A percentile compares a stretch with the other conserved stretches of the same genome.
These are phyloP conservation scores for Eupelmus urozonus DNA, from an alignment of 2,888 invertebrate genomes.

Conservation along the genomic window DNA sequence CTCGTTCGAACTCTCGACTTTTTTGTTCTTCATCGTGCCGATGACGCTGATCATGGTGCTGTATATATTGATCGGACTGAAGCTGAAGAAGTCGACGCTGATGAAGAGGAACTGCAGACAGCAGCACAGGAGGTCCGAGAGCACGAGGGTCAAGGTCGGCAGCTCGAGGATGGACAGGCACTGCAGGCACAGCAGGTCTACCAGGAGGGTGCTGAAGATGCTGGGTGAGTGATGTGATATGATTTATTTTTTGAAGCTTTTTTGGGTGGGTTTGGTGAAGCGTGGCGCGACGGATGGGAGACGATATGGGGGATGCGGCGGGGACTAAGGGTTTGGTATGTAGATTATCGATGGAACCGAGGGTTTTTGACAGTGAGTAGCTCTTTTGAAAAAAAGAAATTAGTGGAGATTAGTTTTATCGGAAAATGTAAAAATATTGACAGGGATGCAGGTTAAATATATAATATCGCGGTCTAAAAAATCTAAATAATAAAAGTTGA, in stretches of 20 bases:
- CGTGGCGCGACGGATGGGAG: too few species aligned
- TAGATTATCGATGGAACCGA: too few species aligned
- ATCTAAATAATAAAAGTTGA: too few species aligned
- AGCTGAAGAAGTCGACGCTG: constrained; percentile 78
- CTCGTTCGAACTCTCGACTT: constrained; percentile 81
- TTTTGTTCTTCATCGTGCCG: constrained; percentile 82
- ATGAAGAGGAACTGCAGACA: constrained; percentile 73
- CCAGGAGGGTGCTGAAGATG: constrained; percentile 86
- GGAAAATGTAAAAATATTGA: too few species aligned
- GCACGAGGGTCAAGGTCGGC: constrained; percentile 60
- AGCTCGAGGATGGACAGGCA: constrained; percentile 63
- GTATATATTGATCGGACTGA: constrained; percentile 79
- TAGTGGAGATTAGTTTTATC: too few species aligned
- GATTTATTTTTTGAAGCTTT: background rate
- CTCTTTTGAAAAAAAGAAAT: too few species aligned
- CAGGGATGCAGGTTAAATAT: too few species aligned
- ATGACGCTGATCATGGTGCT: constrained; percentile 82
- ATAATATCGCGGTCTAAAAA: too few species aligned
- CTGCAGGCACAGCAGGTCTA: constrained; percentile 79
- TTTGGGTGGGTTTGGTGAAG: background rate
- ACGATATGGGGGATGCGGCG: too few species aligned
- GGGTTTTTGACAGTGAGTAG: too few species aligned
- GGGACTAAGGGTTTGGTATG: too few species aligned
- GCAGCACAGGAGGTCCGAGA: constrained; percentile 44
- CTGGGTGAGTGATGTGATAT: constrained; percentile 81